Evolutionary conservation across 2,888 invertebrate genomes (phyloP).

Genomic region (Synergus itoensis): DNA sequence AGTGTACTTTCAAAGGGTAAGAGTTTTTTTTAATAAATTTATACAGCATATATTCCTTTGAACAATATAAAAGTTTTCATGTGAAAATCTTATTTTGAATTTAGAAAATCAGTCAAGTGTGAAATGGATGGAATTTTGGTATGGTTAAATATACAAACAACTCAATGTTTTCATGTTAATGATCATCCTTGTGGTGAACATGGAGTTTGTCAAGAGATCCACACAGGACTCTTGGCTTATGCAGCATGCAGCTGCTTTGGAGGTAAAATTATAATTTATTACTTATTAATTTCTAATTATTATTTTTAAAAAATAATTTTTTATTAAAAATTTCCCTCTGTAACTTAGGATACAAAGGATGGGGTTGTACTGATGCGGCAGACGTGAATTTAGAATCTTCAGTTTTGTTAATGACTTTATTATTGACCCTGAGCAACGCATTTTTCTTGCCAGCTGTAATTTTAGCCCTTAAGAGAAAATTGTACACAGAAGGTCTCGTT

Average conservation of each 20-base stretch:
- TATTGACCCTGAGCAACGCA: constrained; percentile 81
- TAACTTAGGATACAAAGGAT: constrained; percentile 80
- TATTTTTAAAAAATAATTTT: background rate
- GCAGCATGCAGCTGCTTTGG: constrained; percentile 78
- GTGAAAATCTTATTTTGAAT: background rate
- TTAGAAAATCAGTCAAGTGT: constrained; percentile 72
- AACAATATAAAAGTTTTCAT: background rate
- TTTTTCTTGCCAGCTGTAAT: constrained; percentile 81
- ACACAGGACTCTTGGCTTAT: constrained; percentile 77
- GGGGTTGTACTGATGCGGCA: constrained; percentile 80
- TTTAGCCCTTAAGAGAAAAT: constrained; percentile 78
- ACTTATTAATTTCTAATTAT: background rate
- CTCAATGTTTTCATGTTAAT: constrained; percentile 77
- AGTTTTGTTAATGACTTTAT: constrained; percentile 72
- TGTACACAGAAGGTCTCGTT: constrained; percentile 80
- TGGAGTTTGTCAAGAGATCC: constrained; percentile 78
- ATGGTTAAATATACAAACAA: constrained; percentile 76
- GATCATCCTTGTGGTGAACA: constrained; percentile 76
- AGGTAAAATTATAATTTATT: constrained; percentile 64
- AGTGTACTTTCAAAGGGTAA: constrained; percentile 75
- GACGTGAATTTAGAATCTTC: constrained; percentile 76
- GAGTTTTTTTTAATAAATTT: constrained; percentile 33
- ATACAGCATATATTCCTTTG: background rate
- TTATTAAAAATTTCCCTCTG: constrained; percentile 40
- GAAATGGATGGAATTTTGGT: constrained; percentile 75